These are phyloP conservation scores for Megaceryle maxima DNA, from an alignment of 2,113 vertebrate species.

Conservation along the genomic window DNA sequence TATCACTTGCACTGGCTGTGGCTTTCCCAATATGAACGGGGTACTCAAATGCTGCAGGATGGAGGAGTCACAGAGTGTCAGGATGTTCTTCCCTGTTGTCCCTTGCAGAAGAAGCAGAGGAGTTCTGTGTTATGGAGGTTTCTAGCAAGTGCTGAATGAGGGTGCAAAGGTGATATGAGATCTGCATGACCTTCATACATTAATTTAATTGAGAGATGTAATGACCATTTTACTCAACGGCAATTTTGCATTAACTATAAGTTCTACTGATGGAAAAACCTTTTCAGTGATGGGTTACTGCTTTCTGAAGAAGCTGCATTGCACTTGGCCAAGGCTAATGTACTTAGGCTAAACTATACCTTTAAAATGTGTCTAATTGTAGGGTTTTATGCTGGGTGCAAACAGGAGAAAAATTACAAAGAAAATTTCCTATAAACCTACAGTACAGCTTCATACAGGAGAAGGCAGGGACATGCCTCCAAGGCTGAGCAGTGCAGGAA, in stretches of 20 bases:
- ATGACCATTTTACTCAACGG: conserved; percentile 56
- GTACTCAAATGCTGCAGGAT: not conserved
- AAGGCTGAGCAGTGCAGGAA: not conserved
- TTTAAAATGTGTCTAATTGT: not conserved
- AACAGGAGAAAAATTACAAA: not conserved
- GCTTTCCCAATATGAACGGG: not conserved
- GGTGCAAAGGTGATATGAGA: conserved; percentile 18
- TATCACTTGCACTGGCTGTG: accelerated
- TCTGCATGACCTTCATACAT: conserved; percentile 20
- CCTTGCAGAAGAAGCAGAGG: not conserved
- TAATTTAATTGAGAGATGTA: conserved; percentile 66
- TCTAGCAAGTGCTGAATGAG: conserved; percentile 16
- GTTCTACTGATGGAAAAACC: conserved; percentile 50
- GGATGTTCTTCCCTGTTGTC: not conserved
- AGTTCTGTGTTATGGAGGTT: conserved; percentile 20
- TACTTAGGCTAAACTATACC: not conserved
- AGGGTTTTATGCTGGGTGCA: not conserved
- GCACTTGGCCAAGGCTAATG: not conserved
- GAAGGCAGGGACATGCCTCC: not conserved
- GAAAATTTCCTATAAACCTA: not conserved
- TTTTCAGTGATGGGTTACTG: conserved; percentile 46
- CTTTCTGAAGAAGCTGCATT: conserved; percentile 29
- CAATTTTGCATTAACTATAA: conserved; percentile 68
- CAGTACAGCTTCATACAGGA: not conserved
- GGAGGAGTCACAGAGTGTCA: not conserved